Percentiles rank a stretch among this genome's conserved stretches.
phyloP scores from a whole-genome alignment of 2,797 vertebrate species.

The Tapera naevia region DNA sequence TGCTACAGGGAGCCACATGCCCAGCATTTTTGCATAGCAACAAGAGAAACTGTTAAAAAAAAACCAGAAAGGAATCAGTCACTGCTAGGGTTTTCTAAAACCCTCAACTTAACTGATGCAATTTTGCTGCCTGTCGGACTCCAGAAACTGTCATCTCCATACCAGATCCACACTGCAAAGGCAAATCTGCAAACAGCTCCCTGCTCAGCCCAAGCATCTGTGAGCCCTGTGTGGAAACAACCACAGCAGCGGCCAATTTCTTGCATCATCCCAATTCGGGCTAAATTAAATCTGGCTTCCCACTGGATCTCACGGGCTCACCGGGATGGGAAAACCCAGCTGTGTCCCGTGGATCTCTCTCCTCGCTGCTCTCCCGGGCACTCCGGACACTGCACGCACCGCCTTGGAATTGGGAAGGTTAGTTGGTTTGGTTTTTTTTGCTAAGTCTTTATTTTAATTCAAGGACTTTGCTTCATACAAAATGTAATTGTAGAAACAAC shows the following conservation, averaged over 20 bases:
- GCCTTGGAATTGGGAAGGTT: not conserved
- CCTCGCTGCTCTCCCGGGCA: not conserved
- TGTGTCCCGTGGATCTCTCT: not conserved
- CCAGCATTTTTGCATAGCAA: not conserved
- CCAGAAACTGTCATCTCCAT: not conserved
- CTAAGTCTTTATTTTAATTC: slow-evolving; percentile 92
- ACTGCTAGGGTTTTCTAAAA: not conserved
- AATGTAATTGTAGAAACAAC: slow-evolving; percentile 96
- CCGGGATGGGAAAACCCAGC: not conserved
- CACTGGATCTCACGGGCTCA: accelerated
- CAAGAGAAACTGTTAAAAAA: not conserved
- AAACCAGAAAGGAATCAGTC: not conserved
- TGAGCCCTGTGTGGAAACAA: not conserved
- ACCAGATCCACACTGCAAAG: not conserved
- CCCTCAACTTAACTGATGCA: not conserved
- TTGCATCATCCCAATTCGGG: not conserved
- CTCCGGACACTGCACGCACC: slow-evolving; percentile 51
- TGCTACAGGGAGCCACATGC: not conserved
- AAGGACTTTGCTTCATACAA: slow-evolving; percentile 98
- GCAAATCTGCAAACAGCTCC: not conserved
- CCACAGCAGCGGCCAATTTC: accelerated
- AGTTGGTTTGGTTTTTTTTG: slow-evolving; percentile 47
- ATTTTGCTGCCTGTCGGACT: not conserved
- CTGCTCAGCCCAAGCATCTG: not conserved
- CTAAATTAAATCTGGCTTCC: not conserved